Evolutionary conservation across 2,113 vertebrate species (phyloP), one percentile per base, ranked within the genome.

Genomic region (Marmota flaviventris): DNA sequence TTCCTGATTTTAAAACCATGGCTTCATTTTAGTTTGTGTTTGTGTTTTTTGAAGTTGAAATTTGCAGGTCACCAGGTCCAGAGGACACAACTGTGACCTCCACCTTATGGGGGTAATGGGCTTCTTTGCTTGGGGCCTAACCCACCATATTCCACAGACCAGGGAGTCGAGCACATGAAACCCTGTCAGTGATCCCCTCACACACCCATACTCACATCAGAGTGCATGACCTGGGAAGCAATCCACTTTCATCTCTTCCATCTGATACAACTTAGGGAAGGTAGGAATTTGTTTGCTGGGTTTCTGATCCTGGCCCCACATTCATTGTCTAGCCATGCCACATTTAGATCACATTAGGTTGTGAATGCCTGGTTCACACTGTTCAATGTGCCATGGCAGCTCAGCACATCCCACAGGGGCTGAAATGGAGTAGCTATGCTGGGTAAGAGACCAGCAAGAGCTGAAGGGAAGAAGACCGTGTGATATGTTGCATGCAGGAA

Each of bases 341-440:
- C 20, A 16, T 18, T 24, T 20, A 42, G 58, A 53, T 45, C 1
- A 5, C 39, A 56, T 24, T 4, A 5, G 20, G 48, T 32, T n/a
- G 22, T 11, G 13, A 53, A 39, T 1, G 16, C 14, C 29, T 5
- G 14, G 22, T 27, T 56, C 37, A 70, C 24, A 1, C 75, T 77
- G 32, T 4, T 78, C 32, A 14, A 69, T 11, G 24, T 0, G 0
- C 4, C 63, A 7, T 1, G 0, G 72, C 0, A 4, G 5, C n/a
- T 69, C 16, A 25, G 1, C 16, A 24, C 4, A 0, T 20, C 29
- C 29, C 24, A 4, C 0, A 0, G 39, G 22, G 48, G 13, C 34
- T 16, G 0, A 8, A 58, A 9, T 2, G 3, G 27, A 17, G 1
- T 12, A 7, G 32, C 8, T 1, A 20, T 4, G n/a, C 39, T 56